A percentile compares a stretch with the other conserved stretches of the same genome.
Evolutionary conservation across 1,140 invertebrate species (phyloP).

Genomic region (Probaryconus sp.): DNA sequence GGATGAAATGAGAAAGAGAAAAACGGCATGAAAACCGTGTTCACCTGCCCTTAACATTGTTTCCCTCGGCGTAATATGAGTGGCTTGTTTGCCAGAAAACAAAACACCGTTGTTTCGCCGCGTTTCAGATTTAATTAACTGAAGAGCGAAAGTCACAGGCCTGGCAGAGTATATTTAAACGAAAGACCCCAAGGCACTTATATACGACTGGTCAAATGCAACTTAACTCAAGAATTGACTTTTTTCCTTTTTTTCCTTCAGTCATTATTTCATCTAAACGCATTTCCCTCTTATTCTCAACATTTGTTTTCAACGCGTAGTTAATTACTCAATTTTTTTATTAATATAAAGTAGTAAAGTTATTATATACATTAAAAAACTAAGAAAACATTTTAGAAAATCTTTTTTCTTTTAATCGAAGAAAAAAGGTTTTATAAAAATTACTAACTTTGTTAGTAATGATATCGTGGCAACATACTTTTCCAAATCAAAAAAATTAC

Average conservation of each 20-base stretch:
- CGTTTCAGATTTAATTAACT: slow-evolving; percentile 63
- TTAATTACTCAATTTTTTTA: too few relatives aligned
- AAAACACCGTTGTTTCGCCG: slow-evolving; percentile 55
- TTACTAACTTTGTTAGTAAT: too few relatives aligned
- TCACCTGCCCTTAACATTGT: slow-evolving; percentile 48
- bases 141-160: slow-evolving; percentile 29
- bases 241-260: too few relatives aligned
- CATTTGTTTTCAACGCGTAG: too few relatives aligned
- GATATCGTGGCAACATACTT: too few relatives aligned
- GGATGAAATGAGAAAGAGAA: slow-evolving; percentile 5
- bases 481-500: too few relatives aligned
- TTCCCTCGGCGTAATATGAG: slow-evolving; percentile 42
- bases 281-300: slow-evolving; percentile 1
- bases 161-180: slow-evolving; percentile 31
- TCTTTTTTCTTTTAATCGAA: too few relatives aligned
- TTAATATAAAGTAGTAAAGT: too few relatives aligned
- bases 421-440: too few relatives aligned
- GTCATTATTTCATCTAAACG: slow-evolving; percentile 44
- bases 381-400: too few relatives aligned
- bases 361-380: too few relatives aligned
- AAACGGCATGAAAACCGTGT: slow-evolving; percentile 39
- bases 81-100: slow-evolving; percentile 57
- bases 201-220: slow-evolving; percentile 8
- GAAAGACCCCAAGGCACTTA: slow-evolving; percentile 30
- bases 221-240: slow-evolving; percentile 6